Base-by-base conservation (phyloP, 2,113 vertebrate genomes). In the Podilymbus podiceps region DNA sequence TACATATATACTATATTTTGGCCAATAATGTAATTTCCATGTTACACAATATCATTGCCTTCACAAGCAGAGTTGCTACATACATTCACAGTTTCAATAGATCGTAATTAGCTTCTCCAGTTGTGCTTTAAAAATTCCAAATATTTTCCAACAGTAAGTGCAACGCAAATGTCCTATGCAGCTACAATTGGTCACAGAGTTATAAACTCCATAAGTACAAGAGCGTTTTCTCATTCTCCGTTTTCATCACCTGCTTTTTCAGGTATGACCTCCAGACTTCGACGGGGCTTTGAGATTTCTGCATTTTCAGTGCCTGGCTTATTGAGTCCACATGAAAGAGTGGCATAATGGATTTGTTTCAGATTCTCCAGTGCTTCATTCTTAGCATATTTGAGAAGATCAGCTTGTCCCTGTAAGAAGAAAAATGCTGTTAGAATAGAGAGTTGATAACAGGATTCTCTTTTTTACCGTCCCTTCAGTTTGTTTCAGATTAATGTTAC, bases 281-380 rank as follows among this genome's bases (percentile, higher is more conserved):
- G 98, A 46, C 98, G 96, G 30, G 98, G 94, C 94, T 95, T 99
- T 94, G 98, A 95, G 12, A 86, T 82, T 9, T 90, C 97, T 9
- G 97, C 5, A 18, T 96, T 96, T 97, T 98, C 98, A 31, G 98
- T 97, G 91, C 98, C 98, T 18, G 98, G 98, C 76, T 99, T 99
- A 89, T 98, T 98, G 94, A 99, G 98, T 93, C 98, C 98, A 93
- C 99, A 99, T 0, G 99, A 99, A 88, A 99, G 96, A 20, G 98
- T 98, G 11, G 99, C 99, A 50, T 99, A 99, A 97, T 99, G 99
- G 97, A 99, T 99, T 98, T 99, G 99, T 96, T 99, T 99, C 74
- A 99, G 98, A 97, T 99, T 99, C 95, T 99, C 99, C 98, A 98
- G 93, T 81, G 99, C 99, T 97, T 99, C 99, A 2, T 98, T 98